phyloP scores from a whole-genome alignment of 2,797 vertebrate genomes.

The Heterohyrax brucei region DNA sequence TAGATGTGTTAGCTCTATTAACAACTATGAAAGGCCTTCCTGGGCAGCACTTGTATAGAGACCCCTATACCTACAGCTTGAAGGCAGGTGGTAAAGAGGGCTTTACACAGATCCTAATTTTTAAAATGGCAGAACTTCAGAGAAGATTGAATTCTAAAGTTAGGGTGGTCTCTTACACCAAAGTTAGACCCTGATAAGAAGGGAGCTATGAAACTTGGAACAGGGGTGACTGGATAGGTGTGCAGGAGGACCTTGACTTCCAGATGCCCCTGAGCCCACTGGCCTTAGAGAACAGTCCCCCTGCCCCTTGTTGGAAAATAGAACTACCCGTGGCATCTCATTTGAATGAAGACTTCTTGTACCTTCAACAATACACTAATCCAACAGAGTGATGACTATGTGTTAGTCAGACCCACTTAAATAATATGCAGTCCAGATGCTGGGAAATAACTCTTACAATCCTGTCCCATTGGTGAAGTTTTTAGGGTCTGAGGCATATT shows the following conservation, averaged over 20 bases:
- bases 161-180: neutral
- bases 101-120: neutral
- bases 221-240: neutral
- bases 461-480: neutral
- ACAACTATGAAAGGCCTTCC: neutral
- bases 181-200: neutral
- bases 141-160: slow-evolving; percentile 20
- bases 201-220: neutral
- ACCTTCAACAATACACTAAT: neutral
- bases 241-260: neutral
- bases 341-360: neutral
- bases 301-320: neutral
- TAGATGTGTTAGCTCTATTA: neutral
- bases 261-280: neutral
- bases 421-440: neutral
- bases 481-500: neutral
- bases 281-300: neutral
- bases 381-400: neutral
- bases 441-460: neutral
- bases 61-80: neutral
- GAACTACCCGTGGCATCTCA: neutral
- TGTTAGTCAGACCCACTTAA: neutral
- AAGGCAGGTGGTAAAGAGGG: neutral
- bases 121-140: neutral
- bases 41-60: neutral